These are phyloP conservation scores for Xanthostigma xanthostigma DNA, from an alignment of 2,888 invertebrate species.

Conservation along the genomic window DNA sequence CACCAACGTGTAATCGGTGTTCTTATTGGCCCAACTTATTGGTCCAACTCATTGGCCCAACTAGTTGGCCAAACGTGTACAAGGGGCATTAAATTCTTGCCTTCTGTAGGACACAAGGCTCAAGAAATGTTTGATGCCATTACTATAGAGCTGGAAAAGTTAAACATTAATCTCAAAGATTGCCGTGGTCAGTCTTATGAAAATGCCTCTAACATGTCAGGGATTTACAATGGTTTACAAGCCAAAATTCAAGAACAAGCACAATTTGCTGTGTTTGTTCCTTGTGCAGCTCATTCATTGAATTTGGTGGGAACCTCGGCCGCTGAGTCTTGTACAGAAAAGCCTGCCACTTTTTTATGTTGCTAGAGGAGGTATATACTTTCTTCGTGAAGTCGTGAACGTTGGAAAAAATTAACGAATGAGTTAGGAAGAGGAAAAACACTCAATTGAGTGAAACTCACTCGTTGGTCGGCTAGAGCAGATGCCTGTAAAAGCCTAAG, in stretches of 20 bases:
- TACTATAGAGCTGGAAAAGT: slow-evolving; percentile 7
- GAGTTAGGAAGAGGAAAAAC: slow-evolving; percentile 13
- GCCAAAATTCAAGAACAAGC: slow-evolving; percentile 9
- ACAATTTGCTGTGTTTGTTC: slow-evolving; percentile 10
- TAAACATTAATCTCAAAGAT: slow-evolving; percentile 11
- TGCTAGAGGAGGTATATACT: slow-evolving; percentile 13
- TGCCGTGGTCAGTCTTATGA: slow-evolving; percentile 18
- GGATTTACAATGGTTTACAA: slow-evolving; percentile 15
- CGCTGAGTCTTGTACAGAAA: slow-evolving; percentile 11
- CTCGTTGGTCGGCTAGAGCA: slow-evolving; percentile 20
- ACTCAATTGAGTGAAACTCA: slow-evolving; percentile 17
- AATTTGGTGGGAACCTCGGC: slow-evolving; percentile 13
- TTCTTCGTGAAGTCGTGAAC: slow-evolving; percentile 13
- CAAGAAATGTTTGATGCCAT: slow-evolving; percentile 11
- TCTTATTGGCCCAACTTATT: no score
- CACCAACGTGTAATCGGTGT: no score
- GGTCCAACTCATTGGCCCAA: no score
- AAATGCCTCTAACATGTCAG: slow-evolving; percentile 18
- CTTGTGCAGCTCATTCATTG: slow-evolving; percentile 14
- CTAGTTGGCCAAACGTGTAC: no score
- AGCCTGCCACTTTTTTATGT: slow-evolving; percentile 14
- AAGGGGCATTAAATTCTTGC: slow-evolving; percentile 12
- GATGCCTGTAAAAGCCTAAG: slow-evolving; percentile 9
- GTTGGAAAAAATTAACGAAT: slow-evolving; percentile 13
- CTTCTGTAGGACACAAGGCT: slow-evolving; percentile 11